Conservation (phyloP, 2,888 invertebrate species). For the Agrotis puta region DNA sequence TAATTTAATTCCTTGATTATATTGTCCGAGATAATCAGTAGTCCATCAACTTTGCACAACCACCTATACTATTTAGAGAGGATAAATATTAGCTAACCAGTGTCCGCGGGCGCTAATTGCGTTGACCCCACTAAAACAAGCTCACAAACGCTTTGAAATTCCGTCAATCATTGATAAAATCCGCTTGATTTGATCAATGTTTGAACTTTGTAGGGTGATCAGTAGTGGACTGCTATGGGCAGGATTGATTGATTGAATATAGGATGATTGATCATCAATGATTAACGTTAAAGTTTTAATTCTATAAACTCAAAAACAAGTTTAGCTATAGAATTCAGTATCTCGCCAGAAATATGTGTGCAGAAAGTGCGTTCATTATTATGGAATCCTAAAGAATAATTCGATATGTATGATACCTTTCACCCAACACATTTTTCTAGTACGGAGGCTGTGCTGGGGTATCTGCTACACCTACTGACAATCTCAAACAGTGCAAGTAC, state of each 20-base stretch:
- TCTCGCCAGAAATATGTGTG: background rate
- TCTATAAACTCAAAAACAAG: background rate
- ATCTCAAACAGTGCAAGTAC: too few relatives aligned
- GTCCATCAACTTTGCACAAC: background rate
- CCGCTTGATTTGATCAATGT: constrained; percentile 30
- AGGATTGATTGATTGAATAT: constrained; percentile 15
- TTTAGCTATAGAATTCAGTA: background rate
- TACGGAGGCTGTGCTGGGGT: too few relatives aligned
- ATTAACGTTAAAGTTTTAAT: background rate
- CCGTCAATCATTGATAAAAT: constrained; percentile 46
- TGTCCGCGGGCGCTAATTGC: constrained; percentile 33
- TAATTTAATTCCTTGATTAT: too few relatives aligned
- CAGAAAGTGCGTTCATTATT: background rate
- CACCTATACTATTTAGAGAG: constrained; percentile 7
- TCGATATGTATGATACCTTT: too few relatives aligned
- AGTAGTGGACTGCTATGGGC: background rate
- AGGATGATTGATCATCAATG: background rate
- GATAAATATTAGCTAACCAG: constrained; percentile 29
- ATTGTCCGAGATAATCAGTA: too few relatives aligned
- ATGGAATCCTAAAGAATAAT: background rate
- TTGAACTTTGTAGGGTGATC: constrained; percentile 21
- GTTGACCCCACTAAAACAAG: constrained; percentile 41
- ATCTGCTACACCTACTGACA: too few relatives aligned
- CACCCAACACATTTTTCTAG: too few relatives aligned
- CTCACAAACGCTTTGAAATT: constrained; percentile 41